A percentile compares a stretch with the other conserved stretches of the same genome.
phyloP scores from a whole-genome alignment of 2,797 vertebrate species.

The Silurus lanzhouensis region DNA sequence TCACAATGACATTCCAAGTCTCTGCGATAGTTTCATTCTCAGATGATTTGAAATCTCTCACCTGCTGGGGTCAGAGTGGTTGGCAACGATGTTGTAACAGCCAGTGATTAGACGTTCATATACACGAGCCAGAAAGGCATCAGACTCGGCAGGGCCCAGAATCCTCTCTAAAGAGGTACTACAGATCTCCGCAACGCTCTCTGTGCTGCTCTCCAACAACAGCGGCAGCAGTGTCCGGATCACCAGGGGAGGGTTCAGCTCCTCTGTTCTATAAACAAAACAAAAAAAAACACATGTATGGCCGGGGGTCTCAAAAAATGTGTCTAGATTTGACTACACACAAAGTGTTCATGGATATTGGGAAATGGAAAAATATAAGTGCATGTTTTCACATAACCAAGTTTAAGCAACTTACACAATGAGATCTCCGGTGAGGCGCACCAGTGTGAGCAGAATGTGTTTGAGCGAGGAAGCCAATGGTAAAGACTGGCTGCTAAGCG shows the following conservation, averaged over 20 bases:
- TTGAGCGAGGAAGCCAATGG: slow-evolving; percentile 93
- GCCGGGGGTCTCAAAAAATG: not conserved
- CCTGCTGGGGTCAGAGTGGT: slow-evolving; percentile 93
- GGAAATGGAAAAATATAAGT: too few relatives aligned
- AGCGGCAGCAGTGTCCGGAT: slow-evolving; percentile 89
- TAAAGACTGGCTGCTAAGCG: slow-evolving; percentile 90
- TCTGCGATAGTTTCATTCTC: not conserved
- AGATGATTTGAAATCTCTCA: slow-evolving; percentile 53
- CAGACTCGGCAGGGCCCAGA: slow-evolving; percentile 91
- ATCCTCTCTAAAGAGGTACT: slow-evolving; percentile 93
- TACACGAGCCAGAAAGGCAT: slow-evolving; percentile 91
- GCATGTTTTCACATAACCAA: not conserved
- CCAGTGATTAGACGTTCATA: slow-evolving; percentile 93
- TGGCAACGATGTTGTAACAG: slow-evolving; percentile 95
- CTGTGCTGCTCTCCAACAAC: slow-evolving; percentile 92
- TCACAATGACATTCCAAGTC: not conserved
- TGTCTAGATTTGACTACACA: not conserved
- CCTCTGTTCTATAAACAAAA: slow-evolving; percentile 80
- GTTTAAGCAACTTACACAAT: slow-evolving; percentile 85
- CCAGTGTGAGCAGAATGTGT: slow-evolving; percentile 92
- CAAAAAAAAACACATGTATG: slow-evolving; percentile 2
- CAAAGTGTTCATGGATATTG: not conserved
- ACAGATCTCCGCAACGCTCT: slow-evolving; percentile 94
- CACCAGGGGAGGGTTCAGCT: slow-evolving; percentile 87
- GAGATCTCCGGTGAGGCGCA: slow-evolving; percentile 92